Evolutionary conservation across 2,888 invertebrate species (phyloP), one percentile per base, ranked within the genome.

Genomic region (Drosophila monieri): DNA sequence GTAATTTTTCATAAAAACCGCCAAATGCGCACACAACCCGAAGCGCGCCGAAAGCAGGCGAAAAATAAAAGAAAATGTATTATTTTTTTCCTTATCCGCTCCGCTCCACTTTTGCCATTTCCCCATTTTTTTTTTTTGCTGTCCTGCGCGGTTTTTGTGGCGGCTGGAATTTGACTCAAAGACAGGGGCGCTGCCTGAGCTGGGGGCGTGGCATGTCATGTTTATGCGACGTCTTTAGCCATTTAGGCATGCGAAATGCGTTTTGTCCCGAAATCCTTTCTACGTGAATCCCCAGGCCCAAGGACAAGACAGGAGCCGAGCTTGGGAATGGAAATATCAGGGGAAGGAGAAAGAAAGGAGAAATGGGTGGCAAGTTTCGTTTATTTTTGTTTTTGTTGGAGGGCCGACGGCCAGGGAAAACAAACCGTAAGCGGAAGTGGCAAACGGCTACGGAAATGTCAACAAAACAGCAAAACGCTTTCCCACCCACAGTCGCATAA

Each of bases 221-320:
- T 88, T 83, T 88, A 85, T 88, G 85, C 77, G 76, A 85, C 76
- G 80, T 86, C 80, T 86, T 84, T 78, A 79, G 83, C 85, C 84
- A 88, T 87, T 87, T 88, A 87, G 88, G 85, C 81, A 88, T 84
- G 74, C 76, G 75, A 87, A 85, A 85, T 83, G 83, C 83, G 83
- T 73, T 73, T 47, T 65, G 79, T 69, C 72, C 79, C 73, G 39
- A 84, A 84, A 88, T 84, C 86, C 88, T 85, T 84, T 84, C 73
- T 85, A 88, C 78, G 78, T 71, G 73, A 73, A 72, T 62, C 56
- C 76, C 59, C 58, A 37, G 30, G 65, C 66, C 72, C 86, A 87
- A 77, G 83, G 78, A 88, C 78, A 83, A 65, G 72, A 62, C 65
- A 56, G 64, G 15, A 53, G 61, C 46, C 69, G 68, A 66, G 60